These are phyloP conservation scores for Drosophila nigrodunni DNA, from an alignment of 1,140 invertebrate genomes.

Conservation along the genomic window DNA sequence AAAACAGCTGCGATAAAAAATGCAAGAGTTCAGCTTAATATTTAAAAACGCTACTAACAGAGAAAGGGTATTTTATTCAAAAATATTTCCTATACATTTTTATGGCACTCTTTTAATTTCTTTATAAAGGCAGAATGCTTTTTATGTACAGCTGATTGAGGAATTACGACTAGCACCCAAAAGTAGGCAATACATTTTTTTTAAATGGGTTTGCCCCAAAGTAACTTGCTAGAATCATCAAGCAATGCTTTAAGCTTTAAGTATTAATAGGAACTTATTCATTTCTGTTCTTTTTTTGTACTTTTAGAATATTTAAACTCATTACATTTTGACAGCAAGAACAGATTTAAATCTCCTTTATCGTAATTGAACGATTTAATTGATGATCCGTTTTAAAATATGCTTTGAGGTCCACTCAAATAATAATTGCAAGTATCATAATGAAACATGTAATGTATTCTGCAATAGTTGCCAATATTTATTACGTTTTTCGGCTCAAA, in stretches of 20 bases:
- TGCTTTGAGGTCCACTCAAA: conserved; percentile 72
- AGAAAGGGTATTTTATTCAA: background rate
- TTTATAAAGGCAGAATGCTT: too few relatives aligned
- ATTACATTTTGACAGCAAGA: too few relatives aligned
- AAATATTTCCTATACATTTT: background rate
- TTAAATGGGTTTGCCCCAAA: too few relatives aligned
- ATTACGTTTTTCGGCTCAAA: conserved; percentile 46
- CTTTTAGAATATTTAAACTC: too few relatives aligned
- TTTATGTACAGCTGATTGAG: too few relatives aligned
- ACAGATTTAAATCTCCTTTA: background rate
- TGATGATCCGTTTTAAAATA: conserved; percentile 50
- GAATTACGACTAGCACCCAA: too few relatives aligned
- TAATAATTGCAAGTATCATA: conserved; percentile 70
- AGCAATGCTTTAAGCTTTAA: too few relatives aligned
- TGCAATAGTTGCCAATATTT: conserved; percentile 1
- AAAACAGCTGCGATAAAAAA: conserved; percentile 62
- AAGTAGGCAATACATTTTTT: too few relatives aligned
- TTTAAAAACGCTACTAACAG: conserved; percentile 21
- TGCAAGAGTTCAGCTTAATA: conserved; percentile 43
- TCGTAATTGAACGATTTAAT: conserved; percentile 6
- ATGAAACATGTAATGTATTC: conserved; percentile 55
- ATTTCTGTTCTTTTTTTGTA: too few relatives aligned
- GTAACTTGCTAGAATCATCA: too few relatives aligned
- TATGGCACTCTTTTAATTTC: too few relatives aligned
- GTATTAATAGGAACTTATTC: too few relatives aligned